phyloP scores from a whole-genome alignment of 2,888 invertebrate species.

The Harpagoxenus sublaevis region DNA sequence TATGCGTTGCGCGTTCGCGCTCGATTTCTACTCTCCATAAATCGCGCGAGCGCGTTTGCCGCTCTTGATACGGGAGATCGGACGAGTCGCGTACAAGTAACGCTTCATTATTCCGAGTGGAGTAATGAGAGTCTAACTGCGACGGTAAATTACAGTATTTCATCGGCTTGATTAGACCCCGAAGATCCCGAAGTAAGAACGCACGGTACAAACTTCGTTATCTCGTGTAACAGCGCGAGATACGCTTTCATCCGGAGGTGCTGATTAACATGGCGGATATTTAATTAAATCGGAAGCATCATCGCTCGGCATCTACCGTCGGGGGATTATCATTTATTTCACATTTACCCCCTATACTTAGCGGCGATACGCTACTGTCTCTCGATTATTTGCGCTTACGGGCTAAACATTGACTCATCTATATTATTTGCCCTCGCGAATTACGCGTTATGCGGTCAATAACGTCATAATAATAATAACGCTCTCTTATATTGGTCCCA shows the following conservation, averaged over 20 bases:
- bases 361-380: neutral
- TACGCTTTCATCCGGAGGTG: neutral
- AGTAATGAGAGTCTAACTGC: slow-evolving; percentile 47
- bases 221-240: slow-evolving; percentile 1
- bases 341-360: neutral
- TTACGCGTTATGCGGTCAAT: slow-evolving; percentile 14
- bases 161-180: slow-evolving; percentile 49
- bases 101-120: slow-evolving; percentile 55
- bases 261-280: slow-evolving; percentile 20
- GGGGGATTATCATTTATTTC: slow-evolving; percentile 21
- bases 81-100: slow-evolving; percentile 35
- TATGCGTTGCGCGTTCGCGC: neutral
- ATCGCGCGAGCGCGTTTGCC: neutral
- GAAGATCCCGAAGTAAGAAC: slow-evolving; percentile 42
- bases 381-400: slow-evolving; percentile 13
- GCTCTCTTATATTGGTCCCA: neutral
- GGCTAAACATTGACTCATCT: neutral
- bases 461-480: slow-evolving; percentile 10
- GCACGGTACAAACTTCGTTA: slow-evolving; percentile 24
- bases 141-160: slow-evolving; percentile 57
- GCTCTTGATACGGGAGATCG: slow-evolving; percentile 32
- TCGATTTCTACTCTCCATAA: slow-evolving; percentile 25
- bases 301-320: neutral
- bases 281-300: slow-evolving; percentile 48
- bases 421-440: slow-evolving; percentile 4